A percentile compares a stretch with the other conserved stretches of the same genome.
phyloP scores from a whole-genome alignment of 1,140 invertebrate genomes.

The Microplitis mediator region DNA sequence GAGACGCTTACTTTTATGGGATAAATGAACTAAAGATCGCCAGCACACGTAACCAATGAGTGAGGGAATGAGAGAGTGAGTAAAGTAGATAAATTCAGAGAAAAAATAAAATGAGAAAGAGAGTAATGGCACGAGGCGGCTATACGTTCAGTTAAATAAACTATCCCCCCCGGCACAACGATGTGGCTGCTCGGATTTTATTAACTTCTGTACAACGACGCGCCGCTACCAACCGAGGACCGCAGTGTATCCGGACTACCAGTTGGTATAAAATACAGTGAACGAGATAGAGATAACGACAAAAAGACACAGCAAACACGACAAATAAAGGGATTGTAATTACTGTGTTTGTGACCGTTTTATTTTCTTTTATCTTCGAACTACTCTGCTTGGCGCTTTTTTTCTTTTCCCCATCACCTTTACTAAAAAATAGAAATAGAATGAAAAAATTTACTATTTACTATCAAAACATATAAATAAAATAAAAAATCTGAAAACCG shows the following conservation, averaged over 20 bases:
- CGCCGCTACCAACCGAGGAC: background rate
- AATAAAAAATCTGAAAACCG: too few relatives aligned
- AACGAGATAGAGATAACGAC: constrained; percentile 6
- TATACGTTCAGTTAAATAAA: constrained; percentile 61
- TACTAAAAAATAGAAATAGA: background rate
- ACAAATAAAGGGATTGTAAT: constrained; percentile 62
- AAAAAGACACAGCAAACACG: constrained; percentile 48
- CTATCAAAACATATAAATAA: too few relatives aligned
- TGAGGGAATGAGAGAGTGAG: background rate
- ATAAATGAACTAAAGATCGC: constrained; percentile 54
- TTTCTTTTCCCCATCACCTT: background rate
- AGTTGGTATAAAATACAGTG: background rate
- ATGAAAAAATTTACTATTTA: too few relatives aligned
- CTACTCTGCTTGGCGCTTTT: background rate
- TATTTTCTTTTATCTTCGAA: constrained; percentile 21
- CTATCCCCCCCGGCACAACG: constrained; percentile 40
- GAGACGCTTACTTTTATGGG: constrained; percentile 55
- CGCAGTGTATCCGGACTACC: background rate
- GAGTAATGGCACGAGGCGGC: constrained; percentile 35
- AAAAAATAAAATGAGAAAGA: constrained; percentile 32
- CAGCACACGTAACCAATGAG: constrained; percentile 40
- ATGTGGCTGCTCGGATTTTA: constrained; percentile 19
- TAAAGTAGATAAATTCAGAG: constrained; percentile 23
- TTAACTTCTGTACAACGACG: constrained; percentile 27
- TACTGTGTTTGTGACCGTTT: constrained; percentile 56